These are phyloP conservation scores for Petrophora chlorosata DNA, from an alignment of 2,888 invertebrate species.

Conservation along the genomic window DNA sequence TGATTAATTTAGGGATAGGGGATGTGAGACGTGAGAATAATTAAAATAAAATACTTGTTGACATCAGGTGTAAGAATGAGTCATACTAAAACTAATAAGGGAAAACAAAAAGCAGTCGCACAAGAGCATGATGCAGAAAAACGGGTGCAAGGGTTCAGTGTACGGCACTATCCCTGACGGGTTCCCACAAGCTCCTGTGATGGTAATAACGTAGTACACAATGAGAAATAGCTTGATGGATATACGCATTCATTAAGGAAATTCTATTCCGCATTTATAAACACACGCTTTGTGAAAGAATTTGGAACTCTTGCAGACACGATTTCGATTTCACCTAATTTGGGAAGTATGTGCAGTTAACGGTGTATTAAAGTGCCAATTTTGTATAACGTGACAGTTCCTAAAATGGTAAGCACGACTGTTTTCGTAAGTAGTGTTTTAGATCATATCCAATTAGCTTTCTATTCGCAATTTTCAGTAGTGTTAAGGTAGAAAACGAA, in stretches of 20 bases:
- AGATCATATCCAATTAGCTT: conserved; percentile 33
- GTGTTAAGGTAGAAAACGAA: conserved; percentile 13
- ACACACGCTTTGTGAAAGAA: conserved; percentile 11
- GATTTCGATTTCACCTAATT: conserved; percentile 35
- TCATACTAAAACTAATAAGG: conserved; percentile 41
- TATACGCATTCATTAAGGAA: conserved; percentile 28
- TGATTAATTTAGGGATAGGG: conserved; percentile 14
- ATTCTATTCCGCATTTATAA: conserved; percentile 15
- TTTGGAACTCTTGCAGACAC: conserved; percentile 26
- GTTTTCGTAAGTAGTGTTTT: conserved; percentile 36
- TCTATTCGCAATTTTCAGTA: conserved; percentile 29
- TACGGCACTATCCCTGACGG: conserved; percentile 52
- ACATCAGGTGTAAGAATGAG: conserved; percentile 1
- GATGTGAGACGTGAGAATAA: conserved; percentile 8
- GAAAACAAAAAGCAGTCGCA: conserved; percentile 55
- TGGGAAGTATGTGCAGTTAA: conserved; percentile 35
- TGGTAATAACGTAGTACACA: conserved; percentile 59
- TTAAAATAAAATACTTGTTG: conserved; percentile 3
- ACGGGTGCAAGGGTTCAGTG: conserved; percentile 71
- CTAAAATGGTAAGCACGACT: conserved; percentile 38
- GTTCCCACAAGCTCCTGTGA: conserved; percentile 65
- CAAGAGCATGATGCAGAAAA: conserved; percentile 60
- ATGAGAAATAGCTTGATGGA: conserved; percentile 57
- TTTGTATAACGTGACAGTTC: conserved; percentile 37
- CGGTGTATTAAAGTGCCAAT: conserved; percentile 38